phyloP scores from a whole-genome alignment of 2,113 vertebrate species.

The Archilochus colubris region DNA sequence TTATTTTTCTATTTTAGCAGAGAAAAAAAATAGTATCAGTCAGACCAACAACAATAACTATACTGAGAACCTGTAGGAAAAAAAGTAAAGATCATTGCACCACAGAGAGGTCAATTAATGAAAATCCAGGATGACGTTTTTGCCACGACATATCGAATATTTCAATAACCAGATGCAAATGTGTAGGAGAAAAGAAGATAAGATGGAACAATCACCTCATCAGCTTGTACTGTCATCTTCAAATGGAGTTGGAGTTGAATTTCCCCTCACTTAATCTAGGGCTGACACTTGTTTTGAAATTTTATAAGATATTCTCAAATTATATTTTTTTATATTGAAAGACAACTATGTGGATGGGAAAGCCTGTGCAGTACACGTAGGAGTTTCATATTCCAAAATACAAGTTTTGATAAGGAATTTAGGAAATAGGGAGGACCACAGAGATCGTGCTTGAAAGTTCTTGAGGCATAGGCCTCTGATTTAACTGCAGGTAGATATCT shows the following conservation, averaged over 20 bases:
- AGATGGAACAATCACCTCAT: background rate
- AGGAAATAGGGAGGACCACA: background rate
- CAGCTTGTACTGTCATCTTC: background rate
- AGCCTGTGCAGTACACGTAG: background rate
- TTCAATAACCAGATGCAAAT: background rate
- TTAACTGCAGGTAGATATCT: background rate
- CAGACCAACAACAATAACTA: background rate
- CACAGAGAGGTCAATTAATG: background rate
- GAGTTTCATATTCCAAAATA: background rate
- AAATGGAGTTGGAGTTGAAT: background rate
- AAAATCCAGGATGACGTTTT: background rate
- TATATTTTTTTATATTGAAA: background rate
- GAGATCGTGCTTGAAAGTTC: background rate
- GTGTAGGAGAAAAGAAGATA: background rate
- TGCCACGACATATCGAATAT: background rate
- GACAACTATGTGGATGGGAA: background rate
- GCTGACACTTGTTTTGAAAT: background rate
- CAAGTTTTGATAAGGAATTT: background rate
- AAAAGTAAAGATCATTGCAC: background rate
- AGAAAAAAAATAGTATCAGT: background rate
- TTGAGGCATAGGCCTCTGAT: background rate
- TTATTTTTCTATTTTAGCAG: background rate
- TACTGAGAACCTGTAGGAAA: background rate
- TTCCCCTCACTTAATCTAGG: background rate
- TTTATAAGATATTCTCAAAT: rapidly evolving